These are phyloP conservation scores for Empidonax alnorum DNA, from an alignment of 2,113 vertebrate genomes.

Conservation along the genomic window DNA sequence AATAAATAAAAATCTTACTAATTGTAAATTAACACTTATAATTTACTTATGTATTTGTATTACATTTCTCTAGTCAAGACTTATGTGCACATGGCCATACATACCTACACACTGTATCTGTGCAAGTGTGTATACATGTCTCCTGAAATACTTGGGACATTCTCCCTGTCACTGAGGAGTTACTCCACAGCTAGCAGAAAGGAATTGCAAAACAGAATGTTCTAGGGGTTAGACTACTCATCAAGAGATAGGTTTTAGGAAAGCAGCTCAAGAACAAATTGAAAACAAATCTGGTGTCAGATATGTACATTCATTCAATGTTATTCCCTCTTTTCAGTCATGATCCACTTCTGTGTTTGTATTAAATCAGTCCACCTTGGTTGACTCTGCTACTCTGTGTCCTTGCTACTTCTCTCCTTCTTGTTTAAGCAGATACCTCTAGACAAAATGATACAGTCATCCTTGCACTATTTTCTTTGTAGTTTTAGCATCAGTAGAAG, in stretches of 20 bases:
- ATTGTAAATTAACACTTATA: neutral
- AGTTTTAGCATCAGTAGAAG: neutral
- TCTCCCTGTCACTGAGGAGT: neutral
- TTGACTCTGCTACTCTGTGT: neutral
- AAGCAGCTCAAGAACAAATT: neutral
- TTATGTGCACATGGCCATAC: rapidly evolving
- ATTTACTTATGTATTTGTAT: neutral
- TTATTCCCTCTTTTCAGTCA: neutral
- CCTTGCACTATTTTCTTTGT: neutral
- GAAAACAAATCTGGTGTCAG: neutral
- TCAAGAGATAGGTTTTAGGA: neutral
- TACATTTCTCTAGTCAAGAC: neutral
- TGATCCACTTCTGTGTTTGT: neutral
- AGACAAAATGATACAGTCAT: neutral
- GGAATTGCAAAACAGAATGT: neutral
- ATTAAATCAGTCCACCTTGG: neutral
- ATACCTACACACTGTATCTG: neutral
- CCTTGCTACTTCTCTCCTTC: neutral
- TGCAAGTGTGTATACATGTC: neutral
- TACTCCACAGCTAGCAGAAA: neutral
- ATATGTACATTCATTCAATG: neutral
- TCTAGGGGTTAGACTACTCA: neutral
- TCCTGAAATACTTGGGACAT: neutral
- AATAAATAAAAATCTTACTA: neutral
- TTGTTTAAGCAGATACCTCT: neutral